phyloP scores from a whole-genome alignment of 1,140 invertebrate species.

The Drosophila pseudoananassae region DNA sequence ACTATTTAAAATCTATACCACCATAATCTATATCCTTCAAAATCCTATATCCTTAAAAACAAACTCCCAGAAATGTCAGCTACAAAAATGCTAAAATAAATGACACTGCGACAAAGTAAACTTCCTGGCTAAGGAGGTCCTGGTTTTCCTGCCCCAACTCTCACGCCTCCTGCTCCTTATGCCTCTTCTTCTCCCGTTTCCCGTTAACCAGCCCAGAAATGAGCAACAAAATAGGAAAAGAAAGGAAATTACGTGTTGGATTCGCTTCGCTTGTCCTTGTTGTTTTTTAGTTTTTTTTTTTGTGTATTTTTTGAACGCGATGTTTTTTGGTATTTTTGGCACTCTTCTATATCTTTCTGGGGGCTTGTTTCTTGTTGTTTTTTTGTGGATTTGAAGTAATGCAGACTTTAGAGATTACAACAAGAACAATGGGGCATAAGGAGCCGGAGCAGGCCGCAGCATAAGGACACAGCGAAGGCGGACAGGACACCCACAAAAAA shows the following conservation, averaged over 20 bases:
- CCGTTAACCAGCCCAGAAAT: conserved; percentile 22
- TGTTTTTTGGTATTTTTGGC: conserved; percentile 34
- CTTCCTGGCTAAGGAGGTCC: conserved; percentile 35
- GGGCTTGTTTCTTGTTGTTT: conserved; percentile 25
- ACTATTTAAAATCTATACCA: too few relatives aligned
- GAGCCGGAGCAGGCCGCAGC: too few relatives aligned
- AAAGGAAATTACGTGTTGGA: conserved; percentile 72
- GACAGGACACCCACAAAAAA: conserved; percentile 9
- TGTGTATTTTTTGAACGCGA: conserved; percentile 19
- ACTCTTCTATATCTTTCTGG: conserved; percentile 17
- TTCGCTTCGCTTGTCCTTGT: conserved; percentile 29
- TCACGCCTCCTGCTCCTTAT: not conserved
- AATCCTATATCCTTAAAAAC: not conserved
- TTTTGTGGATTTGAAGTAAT: conserved; percentile 72
- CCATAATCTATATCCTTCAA: too few relatives aligned
- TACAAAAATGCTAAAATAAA: conserved; percentile 76
- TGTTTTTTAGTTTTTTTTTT: not conserved
- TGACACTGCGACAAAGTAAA: conserved; percentile 81
- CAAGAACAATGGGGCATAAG: conserved; percentile 47
- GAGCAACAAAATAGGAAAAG: conserved; percentile 39
- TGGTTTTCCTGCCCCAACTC: too few relatives aligned
- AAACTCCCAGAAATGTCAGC: conserved; percentile 42
- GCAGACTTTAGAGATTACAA: conserved; percentile 77
- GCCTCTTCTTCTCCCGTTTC: not conserved
- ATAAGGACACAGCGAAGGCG: conserved; percentile 14